Conservation (phyloP, 2,888 invertebrate species). For the Arctia plantaginis region DNA sequence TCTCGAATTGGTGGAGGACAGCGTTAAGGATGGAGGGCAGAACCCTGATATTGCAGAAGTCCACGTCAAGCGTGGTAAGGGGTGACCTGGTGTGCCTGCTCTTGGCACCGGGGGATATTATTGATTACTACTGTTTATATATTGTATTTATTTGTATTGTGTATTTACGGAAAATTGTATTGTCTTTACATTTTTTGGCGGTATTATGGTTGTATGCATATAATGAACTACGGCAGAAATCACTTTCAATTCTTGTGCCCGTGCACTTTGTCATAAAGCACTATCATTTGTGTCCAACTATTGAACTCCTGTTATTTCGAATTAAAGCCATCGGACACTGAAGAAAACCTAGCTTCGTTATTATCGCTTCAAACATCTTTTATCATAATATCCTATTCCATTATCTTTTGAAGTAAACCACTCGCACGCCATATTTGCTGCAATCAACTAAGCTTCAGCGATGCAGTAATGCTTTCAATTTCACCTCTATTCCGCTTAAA, state of each 20-base stretch:
- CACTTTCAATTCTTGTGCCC: background rate
- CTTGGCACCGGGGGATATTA: no score
- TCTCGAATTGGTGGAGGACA: no score
- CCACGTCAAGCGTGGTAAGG: no score
- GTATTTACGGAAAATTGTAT: background rate
- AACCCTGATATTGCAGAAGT: no score
- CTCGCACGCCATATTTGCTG: conserved; percentile 5
- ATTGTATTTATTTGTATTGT: background rate
- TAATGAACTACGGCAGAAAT: background rate
- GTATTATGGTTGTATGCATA: background rate
- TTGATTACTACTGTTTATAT: background rate
- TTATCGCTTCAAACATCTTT: conserved; percentile 10
- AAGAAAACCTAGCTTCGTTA: conserved; percentile 6
- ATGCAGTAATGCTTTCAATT: conserved; percentile 5
- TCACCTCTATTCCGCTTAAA: conserved; percentile 3
- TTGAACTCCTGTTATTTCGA: background rate
- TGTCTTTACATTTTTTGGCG: background rate
- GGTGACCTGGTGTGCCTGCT: no score
- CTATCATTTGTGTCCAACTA: background rate
- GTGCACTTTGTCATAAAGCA: conserved; percentile 1
- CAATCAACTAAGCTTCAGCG: conserved; percentile 9
- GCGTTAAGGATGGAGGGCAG: no score
- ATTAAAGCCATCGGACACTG: conserved; percentile 4
- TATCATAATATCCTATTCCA: conserved; percentile 12
- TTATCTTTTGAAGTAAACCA: background rate